phyloP scores from a whole-genome alignment of 2,797 vertebrate species.

The Scarus forsteni region DNA sequence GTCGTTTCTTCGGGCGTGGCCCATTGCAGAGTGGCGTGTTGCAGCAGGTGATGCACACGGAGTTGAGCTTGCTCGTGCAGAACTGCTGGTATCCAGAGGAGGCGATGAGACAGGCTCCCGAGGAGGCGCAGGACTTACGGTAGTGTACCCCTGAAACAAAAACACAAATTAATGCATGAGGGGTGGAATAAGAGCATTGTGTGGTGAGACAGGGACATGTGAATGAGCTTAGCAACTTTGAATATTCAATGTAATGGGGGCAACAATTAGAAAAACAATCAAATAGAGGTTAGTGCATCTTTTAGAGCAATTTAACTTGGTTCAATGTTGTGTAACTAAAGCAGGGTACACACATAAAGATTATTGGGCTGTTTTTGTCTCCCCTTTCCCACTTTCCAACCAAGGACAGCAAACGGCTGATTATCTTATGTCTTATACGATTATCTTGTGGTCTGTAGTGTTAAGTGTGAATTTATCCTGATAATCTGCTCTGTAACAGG shows the following conservation, averaged over 20 bases:
- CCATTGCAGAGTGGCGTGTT: conserved; percentile 96
- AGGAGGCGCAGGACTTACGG: conserved; percentile 95
- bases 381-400: no score
- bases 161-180: conserved; percentile 34
- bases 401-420: no score
- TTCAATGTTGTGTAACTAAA: no score
- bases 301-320: no score
- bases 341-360: no score
- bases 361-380: no score
- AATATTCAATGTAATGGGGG: conserved; percentile 32
- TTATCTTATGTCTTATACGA: no score
- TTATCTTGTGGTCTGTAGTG: no score
- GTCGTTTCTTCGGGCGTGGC: conserved; percentile 81
- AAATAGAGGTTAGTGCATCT: neutral
- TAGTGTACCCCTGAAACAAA: conserved; percentile 90
- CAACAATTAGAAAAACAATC: conserved; percentile 1
- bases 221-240: conserved; percentile 26
- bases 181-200: conserved; percentile 24
- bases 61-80: conserved; percentile 95
- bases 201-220: conserved; percentile 7
- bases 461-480: no score
- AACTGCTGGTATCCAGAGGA: conserved; percentile 98
- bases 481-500: no score
- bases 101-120: conserved; percentile 95
- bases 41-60: conserved; percentile 97